These are phyloP conservation scores for Menidia beryllina DNA, from an alignment of 2,113 vertebrate genomes.

Conservation along the genomic window DNA sequence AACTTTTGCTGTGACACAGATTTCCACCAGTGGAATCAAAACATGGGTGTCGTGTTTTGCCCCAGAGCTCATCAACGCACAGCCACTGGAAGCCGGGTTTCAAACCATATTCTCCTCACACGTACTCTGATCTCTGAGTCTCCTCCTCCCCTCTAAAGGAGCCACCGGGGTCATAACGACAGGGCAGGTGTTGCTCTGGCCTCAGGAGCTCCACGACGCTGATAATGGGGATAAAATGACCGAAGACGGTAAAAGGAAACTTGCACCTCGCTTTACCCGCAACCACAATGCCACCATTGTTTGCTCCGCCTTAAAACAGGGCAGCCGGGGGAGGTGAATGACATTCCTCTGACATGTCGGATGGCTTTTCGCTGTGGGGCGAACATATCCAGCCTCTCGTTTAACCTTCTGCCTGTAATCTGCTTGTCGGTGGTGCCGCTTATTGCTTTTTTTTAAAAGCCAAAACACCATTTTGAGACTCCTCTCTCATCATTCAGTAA, in stretches of 20 bases:
- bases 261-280: slow-evolving; percentile 44
- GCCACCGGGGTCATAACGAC: background rate
- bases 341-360: slow-evolving; percentile 68
- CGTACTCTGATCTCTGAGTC: background rate
- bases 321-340: slow-evolving; percentile 57
- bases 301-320: slow-evolving; percentile 38
- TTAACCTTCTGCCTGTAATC: slow-evolving; percentile 31
- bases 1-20: too few relatives aligned
- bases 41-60: too few relatives aligned
- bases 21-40: too few relatives aligned
- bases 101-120: too few relatives aligned
- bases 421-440: slow-evolving; percentile 35
- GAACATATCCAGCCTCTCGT: slow-evolving; percentile 50
- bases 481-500: slow-evolving; percentile 6
- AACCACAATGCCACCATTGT: slow-evolving; percentile 70
- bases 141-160: background rate
- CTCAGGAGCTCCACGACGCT: background rate
- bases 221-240: slow-evolving; percentile 17
- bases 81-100: too few relatives aligned
- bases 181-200: background rate
- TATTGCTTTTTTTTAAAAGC: slow-evolving; percentile 11
- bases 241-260: slow-evolving; percentile 45
- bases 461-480: background rate
- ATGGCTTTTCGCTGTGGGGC: slow-evolving; percentile 42
- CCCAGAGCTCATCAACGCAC: too few relatives aligned